Percentiles rank a stretch among this genome's conserved stretches.
Evolutionary conservation across 1,140 invertebrate genomes (phyloP).

Genomic region (Carposina sasakii): DNA sequence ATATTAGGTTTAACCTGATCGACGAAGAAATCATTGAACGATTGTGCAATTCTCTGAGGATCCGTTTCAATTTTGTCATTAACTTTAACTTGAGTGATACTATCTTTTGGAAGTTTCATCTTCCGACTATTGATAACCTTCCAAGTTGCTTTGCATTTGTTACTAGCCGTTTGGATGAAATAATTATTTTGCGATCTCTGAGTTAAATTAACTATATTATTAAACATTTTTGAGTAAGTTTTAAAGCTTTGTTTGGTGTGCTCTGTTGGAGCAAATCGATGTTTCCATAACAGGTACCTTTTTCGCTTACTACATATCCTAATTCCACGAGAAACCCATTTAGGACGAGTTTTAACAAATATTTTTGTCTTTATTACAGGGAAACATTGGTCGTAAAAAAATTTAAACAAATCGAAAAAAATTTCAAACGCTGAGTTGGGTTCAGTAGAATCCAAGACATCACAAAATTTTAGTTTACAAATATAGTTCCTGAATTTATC

Average conservation of each 20-base stretch:
- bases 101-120: neutral
- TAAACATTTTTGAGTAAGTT: slow-evolving; percentile 1
- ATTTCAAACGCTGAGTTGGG: slow-evolving; percentile 2
- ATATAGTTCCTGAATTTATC: slow-evolving; percentile 4
- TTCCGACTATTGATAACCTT: slow-evolving; percentile 2
- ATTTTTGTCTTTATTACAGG: slow-evolving; percentile 2
- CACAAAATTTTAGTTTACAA: neutral
- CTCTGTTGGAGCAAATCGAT: neutral
- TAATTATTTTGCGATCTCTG: slow-evolving; percentile 4
- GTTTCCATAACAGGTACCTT: neutral
- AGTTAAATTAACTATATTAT: neutral
- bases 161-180: neutral
- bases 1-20: neutral
- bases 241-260: neutral
- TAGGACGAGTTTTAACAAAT: neutral
- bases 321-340: slow-evolving; percentile 5
- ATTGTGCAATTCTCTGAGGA: slow-evolving; percentile 2
- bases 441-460: slow-evolving; percentile 1
- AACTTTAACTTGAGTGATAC: neutral
- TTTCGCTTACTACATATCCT: slow-evolving; percentile 1
- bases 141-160: slow-evolving; percentile 2
- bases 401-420: slow-evolving; percentile 4
- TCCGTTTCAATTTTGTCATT: neutral
- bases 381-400: slow-evolving; percentile 9
- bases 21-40: slow-evolving; percentile 8